phyloP scores from a whole-genome alignment of 2,888 invertebrate species.

The Empis livida region DNA sequence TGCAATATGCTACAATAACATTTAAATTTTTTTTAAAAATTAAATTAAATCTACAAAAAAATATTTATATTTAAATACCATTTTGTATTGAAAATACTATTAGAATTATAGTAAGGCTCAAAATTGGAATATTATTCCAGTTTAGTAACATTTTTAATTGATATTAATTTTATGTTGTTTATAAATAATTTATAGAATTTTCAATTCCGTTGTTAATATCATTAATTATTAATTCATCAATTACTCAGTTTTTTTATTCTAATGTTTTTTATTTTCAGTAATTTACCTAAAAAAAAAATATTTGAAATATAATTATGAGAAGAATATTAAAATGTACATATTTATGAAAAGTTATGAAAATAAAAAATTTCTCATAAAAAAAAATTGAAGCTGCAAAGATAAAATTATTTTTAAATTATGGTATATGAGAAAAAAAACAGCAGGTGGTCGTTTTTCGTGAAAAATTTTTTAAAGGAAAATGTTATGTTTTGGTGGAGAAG shows the following conservation, averaged over 20 bases:
- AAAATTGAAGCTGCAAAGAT: too few relatives aligned
- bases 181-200: neutral
- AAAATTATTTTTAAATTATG: too few relatives aligned
- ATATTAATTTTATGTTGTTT: neutral
- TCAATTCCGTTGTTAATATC: too few relatives aligned
- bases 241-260: too few relatives aligned
- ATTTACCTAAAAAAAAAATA: too few relatives aligned
- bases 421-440: too few relatives aligned
- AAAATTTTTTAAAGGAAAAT: too few relatives aligned
- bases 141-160: slow-evolving; percentile 14
- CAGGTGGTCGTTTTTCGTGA: too few relatives aligned
- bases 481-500: too few relatives aligned
- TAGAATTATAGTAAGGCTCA: slow-evolving; percentile 16
- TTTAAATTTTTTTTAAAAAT: neutral
- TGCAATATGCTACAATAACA: slow-evolving; percentile 41
- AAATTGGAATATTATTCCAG: slow-evolving; percentile 16
- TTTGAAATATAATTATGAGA: neutral
- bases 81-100: slow-evolving; percentile 16
- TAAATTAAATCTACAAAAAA: neutral
- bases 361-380: too few relatives aligned
- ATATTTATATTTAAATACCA: slow-evolving; percentile 11
- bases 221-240: too few relatives aligned
- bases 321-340: neutral
- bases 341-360: neutral
- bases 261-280: too few relatives aligned